phyloP scores from a whole-genome alignment of 2,888 invertebrate species.

The Baccha elongata region DNA sequence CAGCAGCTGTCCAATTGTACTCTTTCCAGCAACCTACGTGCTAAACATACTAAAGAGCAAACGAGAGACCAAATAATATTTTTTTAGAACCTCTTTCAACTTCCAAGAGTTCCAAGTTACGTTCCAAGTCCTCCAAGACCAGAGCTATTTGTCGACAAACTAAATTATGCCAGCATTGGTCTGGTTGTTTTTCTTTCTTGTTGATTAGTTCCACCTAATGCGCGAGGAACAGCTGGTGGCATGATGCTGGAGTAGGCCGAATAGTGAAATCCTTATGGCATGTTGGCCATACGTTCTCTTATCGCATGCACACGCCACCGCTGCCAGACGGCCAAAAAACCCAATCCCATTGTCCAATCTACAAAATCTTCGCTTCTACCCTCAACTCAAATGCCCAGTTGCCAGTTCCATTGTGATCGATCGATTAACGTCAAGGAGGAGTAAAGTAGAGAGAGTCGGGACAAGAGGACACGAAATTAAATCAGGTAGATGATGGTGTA shows the following conservation, averaged over 20 bases:
- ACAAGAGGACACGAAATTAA: constrained; percentile 58
- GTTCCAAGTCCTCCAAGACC: not conserved
- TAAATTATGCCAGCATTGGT: constrained; percentile 6
- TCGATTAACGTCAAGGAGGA: constrained; percentile 69
- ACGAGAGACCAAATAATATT: constrained; percentile 28
- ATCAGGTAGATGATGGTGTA: constrained; percentile 57
- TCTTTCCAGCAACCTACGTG: constrained; percentile 44
- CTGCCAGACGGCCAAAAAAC: constrained; percentile 34
- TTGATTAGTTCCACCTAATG: constrained; percentile 34
- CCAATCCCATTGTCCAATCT: constrained; percentile 53
- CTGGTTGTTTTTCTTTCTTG: constrained; percentile 6
- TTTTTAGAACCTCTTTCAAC: constrained; percentile 42
- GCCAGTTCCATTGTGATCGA: constrained; percentile 30
- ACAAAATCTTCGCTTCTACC: constrained; percentile 14
- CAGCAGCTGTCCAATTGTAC: constrained; percentile 57
- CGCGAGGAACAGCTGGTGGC: constrained; percentile 58
- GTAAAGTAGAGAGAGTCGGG: constrained; percentile 25
- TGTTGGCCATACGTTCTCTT: constrained; percentile 56
- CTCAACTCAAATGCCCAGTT: not conserved
- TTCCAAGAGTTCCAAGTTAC: not conserved
- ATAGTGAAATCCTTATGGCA: constrained; percentile 58
- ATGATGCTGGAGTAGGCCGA: constrained; percentile 44
- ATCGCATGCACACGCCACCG: constrained; percentile 57
- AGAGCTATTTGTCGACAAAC: not conserved
- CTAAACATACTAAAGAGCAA: constrained; percentile 24